A percentile compares a stretch with the other conserved stretches of the same genome.
Conservation (phyloP, 2,888 invertebrate species). For the Drosophila neoperkinsi region DNA sequence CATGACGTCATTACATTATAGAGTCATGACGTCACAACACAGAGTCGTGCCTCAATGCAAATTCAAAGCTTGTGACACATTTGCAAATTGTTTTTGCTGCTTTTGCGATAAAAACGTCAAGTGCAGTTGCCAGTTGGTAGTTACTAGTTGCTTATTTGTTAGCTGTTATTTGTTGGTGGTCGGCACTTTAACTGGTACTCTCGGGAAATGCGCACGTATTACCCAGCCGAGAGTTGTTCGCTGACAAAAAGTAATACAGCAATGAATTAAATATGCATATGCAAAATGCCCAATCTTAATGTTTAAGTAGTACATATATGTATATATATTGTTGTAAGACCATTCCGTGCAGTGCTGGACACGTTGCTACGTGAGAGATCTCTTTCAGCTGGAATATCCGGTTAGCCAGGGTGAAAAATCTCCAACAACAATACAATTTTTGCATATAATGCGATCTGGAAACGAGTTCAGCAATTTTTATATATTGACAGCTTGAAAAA, state of each 20-base stretch:
- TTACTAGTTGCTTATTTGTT: background rate
- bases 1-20: background rate
- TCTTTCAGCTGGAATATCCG: slow-evolving; percentile 56
- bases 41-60: slow-evolving; percentile 54
- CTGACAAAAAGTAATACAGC: background rate
- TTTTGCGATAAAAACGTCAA: slow-evolving; percentile 45
- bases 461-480: slow-evolving; percentile 40
- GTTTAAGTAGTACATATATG: background rate
- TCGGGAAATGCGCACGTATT: slow-evolving; percentile 36
- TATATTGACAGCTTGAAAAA: slow-evolving; percentile 63
- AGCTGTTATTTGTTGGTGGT: slow-evolving; percentile 22
- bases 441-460: slow-evolving; percentile 29
- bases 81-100: slow-evolving; percentile 13
- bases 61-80: slow-evolving; percentile 40
- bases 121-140: slow-evolving; percentile 25
- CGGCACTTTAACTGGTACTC: slow-evolving; percentile 17
- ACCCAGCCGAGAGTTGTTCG: slow-evolving; percentile 16
- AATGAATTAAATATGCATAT: slow-evolving; percentile 7
- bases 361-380: slow-evolving; percentile 49
- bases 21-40: slow-evolving; percentile 41
- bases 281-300: slow-evolving; percentile 21
- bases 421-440: slow-evolving; percentile 17
- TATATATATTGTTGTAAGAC: slow-evolving; percentile 18
- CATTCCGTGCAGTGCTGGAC: slow-evolving; percentile 41
- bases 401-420: slow-evolving; percentile 37